Evolutionary conservation across 2,888 invertebrate genomes (phyloP).

Genomic region (Sepiola atlantica): DNA sequence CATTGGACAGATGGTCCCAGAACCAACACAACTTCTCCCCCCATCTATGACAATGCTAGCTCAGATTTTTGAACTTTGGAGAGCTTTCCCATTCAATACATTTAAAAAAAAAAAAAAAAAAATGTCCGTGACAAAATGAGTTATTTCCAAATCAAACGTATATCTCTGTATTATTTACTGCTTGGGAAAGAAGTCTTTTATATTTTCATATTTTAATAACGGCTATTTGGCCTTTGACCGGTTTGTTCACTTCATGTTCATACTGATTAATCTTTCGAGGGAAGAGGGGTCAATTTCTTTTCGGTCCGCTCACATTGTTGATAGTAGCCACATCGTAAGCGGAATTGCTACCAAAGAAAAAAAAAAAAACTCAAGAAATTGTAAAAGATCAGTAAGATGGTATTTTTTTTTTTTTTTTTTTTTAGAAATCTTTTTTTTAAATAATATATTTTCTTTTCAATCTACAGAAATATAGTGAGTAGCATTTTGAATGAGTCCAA

Average conservation of each 20-base stretch:
- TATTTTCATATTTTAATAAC: constrained; percentile 32
- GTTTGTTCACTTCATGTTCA: neutral
- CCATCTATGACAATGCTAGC: neutral
- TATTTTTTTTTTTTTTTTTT: neutral
- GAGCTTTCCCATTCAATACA: neutral
- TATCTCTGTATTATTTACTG: constrained; percentile 23
- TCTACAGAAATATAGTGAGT: neutral
- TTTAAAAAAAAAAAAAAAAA: neutral
- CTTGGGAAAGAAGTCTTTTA: neutral
- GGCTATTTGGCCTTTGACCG: neutral
- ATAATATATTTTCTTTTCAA: neutral
- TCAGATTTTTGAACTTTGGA: neutral
- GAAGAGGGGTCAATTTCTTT: neutral
- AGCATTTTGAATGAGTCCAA: neutral
- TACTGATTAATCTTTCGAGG: neutral
- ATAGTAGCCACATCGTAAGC: neutral
- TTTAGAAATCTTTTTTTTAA: neutral
- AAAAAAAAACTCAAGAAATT: neutral
- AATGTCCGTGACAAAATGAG: neutral
- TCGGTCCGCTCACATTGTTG: neutral
- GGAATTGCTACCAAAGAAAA: neutral
- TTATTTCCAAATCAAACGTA: constrained; percentile 14
- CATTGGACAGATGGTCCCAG: neutral
- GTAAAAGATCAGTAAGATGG: neutral
- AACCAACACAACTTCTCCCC: neutral